phyloP scores from a whole-genome alignment of 2,888 invertebrate species.

The Petrophora chlorosata region DNA sequence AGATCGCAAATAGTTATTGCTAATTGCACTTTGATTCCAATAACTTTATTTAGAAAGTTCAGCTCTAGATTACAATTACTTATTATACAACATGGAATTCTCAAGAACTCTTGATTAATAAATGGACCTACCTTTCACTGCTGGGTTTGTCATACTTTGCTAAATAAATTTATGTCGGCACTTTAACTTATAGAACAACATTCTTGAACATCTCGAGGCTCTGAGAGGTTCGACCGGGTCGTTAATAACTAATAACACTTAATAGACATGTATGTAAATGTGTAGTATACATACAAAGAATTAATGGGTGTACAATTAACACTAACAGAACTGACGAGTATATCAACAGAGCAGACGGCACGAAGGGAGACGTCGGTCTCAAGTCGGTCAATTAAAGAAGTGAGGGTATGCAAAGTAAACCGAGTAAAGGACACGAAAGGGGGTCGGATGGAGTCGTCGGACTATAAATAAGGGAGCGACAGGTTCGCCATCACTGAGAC shows the following conservation, averaged over 20 bases:
- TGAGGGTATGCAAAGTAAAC: conserved; percentile 17
- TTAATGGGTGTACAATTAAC: conserved; percentile 34
- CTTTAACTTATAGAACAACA: conserved; percentile 38
- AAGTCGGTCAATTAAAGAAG: conserved; percentile 4
- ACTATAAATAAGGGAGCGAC: conserved; percentile 35
- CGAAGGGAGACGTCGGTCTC: conserved; percentile 2
- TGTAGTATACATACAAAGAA: conserved; percentile 31
- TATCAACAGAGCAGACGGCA: conserved; percentile 14
- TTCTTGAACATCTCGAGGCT: conserved; percentile 36
- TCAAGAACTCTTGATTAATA: conserved; percentile 29
- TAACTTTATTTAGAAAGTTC: conserved; percentile 12
- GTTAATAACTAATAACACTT: conserved; percentile 40
- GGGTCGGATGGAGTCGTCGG: conserved; percentile 27
- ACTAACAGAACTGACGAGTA: conserved; percentile 25
- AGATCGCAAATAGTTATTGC: conserved; percentile 16
- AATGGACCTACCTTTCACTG: conserved; percentile 43
- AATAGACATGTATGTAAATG: conserved; percentile 36
- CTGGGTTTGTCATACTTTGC: conserved; percentile 42
- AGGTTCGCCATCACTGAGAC: conserved; percentile 50
- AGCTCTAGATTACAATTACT: conserved; percentile 5
- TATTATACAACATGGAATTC: conserved; percentile 19
- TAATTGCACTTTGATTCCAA: conserved; percentile 20
- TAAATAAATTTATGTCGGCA: conserved; percentile 37
- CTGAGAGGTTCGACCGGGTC: conserved; percentile 35
- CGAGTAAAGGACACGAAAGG: conserved; percentile 33